Base-by-base conservation (phyloP, 2,888 invertebrate species). In the Lamproptera curius region DNA sequence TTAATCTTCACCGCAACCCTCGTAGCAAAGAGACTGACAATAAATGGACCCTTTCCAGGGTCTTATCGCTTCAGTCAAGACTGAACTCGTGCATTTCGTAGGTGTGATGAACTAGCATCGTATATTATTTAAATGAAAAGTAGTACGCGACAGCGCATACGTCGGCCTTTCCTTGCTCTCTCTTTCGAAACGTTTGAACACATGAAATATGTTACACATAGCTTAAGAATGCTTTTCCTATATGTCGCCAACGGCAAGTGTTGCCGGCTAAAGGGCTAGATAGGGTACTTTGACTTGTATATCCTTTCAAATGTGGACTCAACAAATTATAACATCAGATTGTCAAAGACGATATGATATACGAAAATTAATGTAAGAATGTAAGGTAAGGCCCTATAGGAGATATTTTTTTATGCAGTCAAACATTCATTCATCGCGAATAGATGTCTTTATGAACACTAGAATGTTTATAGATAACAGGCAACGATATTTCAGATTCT, bases 361-460 rank as follows among this genome's bases (percentile, higher is more conserved):
- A 83, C 84, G 82, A 82, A 31, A 73, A 76, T 76, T 79, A 77
- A 79, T 83, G 74, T 82, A 82, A 84, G 79, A 72, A 81, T 73
- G 79, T 86, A 84, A 84, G 85, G 84, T 86, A 83, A 85, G 85
- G 82, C 83, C 84, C 77, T 79, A 80, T 81, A 78, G 78, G 75
- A 84, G 76, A 84, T 87, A 86, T 87, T 87, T 86, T 85, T 86
- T 86, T 86, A 86, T 79, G 76, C 85, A 77, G 82, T 83, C 82
- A 75, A 79, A 83, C n/a, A 76, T 83, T 82, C 76, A 66, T 74
- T 74, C 74, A 76, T 72, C 63, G 72, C 78, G 50, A 63, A 63
- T 76, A 76, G 67, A 67, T 46, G 57, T 56, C n/a, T n/a, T n/a
- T 57, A 66, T 63, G 64, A 26, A 15, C 5, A 31, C 33, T 73